Conservation (phyloP, 2,888 invertebrate genomes). For the Watsonalla binaria region DNA sequence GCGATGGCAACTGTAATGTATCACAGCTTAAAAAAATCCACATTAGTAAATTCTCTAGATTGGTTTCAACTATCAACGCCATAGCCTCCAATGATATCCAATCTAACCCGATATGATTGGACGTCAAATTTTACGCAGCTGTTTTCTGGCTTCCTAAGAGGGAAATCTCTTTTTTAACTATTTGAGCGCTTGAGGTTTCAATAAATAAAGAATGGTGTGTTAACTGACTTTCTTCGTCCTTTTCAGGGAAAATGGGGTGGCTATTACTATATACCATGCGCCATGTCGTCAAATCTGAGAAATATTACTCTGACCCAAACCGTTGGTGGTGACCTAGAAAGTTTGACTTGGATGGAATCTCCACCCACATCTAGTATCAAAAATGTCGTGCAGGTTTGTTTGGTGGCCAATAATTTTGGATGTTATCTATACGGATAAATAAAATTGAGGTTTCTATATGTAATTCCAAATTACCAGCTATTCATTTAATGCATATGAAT, state of each 20-base stretch:
- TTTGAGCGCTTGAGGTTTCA: no score
- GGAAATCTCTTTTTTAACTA: no score
- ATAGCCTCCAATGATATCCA: no score
- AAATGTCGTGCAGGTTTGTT: slow-evolving; percentile 19
- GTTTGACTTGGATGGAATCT: slow-evolving; percentile 82
- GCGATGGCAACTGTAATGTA: background rate
- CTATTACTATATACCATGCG: slow-evolving; percentile 20
- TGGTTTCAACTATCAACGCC: background rate
- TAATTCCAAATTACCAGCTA: no score
- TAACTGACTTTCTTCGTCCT: slow-evolving; percentile 4
- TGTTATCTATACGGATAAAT: no score
- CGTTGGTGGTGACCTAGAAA: slow-evolving; percentile 83
- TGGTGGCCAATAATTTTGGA: no score
- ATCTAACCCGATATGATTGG: no score
- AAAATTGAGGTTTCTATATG: no score
- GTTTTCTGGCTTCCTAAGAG: no score
- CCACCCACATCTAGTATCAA: slow-evolving; percentile 3
- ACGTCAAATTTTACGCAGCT: no score
- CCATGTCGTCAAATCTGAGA: slow-evolving; percentile 27
- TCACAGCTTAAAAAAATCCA: background rate
- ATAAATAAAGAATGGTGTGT: background rate
- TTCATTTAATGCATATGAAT: no score
- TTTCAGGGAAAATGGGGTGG: slow-evolving; percentile 41
- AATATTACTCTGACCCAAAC: slow-evolving; percentile 81
- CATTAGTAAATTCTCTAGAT: background rate